Evolutionary conservation across 2,888 invertebrate species (phyloP), one percentile per base, ranked within the genome.

Genomic region (Hipparchia semele): DNA sequence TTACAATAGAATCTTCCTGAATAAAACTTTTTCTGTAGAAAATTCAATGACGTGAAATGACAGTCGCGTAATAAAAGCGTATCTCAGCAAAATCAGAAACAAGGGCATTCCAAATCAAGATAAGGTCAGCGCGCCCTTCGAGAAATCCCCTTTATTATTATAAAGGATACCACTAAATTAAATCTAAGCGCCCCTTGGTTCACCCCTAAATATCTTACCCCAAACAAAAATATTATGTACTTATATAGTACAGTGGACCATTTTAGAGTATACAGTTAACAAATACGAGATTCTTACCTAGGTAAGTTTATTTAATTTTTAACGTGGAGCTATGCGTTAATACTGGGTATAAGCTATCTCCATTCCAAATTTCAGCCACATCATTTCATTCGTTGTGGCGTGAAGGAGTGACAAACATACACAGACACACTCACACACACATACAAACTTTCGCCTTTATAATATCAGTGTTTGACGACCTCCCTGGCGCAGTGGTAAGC

Each of bases 141-240:
- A 49, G 46, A 46, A 62, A 62, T 54, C 69, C 69, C 72, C 70
- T 67, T 64, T 74, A 72, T 74, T 74, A 62, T 72, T 72, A 39
- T 69, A 70, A 72, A 72, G 66, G 74, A 70, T 67, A 62, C 72
- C 70, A 68, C 72, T 67, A 72, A 70, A 74, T 74, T 74, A 72
- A 61, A 73, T n/a, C 67, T 53, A 67, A 72, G 45, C 68, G 49
- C 72, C 74, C 74, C 53, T 65, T 54, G 58, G 10, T 12, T 39
- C 46, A 59, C 59, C 60, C 68, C 49, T 12, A 60, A 68, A 68
- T 59, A 60, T 68, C 56, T 51, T 56, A 60, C 51, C 68, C 68
- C 59, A 59, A 68, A 68, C 51, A 23, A 60, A 51, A 68, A 59
- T 68, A 68, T 39, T 68, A 68, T 23, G 23, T 23, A 23, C 23